Percentiles rank a stretch among this genome's conserved stretches.
These are phyloP conservation scores for Suricata suricatta DNA, from an alignment of 2,113 vertebrate genomes.

Conservation along the genomic window DNA sequence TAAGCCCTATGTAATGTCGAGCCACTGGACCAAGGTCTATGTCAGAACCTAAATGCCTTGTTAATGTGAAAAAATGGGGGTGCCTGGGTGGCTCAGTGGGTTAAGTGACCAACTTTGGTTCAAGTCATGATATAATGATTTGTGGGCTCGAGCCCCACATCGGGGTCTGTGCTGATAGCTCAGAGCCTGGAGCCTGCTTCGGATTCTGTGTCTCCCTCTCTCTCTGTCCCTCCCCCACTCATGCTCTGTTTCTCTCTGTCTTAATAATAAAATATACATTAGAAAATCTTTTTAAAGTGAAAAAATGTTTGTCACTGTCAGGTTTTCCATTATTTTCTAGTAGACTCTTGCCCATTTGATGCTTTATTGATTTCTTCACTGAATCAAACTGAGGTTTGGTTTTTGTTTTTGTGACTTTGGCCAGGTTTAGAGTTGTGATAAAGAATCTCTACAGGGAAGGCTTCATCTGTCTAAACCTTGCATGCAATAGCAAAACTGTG, in stretches of 20 bases:
- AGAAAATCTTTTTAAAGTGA: background rate
- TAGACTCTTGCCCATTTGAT: background rate
- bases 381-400: background rate
- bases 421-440: background rate
- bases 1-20: background rate
- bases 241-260: too few species aligned
- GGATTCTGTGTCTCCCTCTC: too few species aligned
- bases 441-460: background rate
- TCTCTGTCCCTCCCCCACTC: too few species aligned
- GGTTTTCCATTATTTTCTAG: background rate
- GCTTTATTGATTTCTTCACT: background rate
- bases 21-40: background rate
- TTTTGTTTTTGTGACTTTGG: background rate
- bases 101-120: too few species aligned
- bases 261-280: too few species aligned
- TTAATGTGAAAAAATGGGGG: background rate
- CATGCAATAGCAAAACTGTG: background rate
- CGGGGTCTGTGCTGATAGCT: too few species aligned
- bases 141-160: too few species aligned
- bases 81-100: too few species aligned
- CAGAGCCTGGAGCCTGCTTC: too few species aligned
- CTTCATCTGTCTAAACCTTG: background rate
- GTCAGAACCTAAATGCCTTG: background rate
- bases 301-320: background rate
- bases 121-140: too few species aligned